Evolutionary conservation across 1,140 invertebrate genomes (phyloP).

Genomic region (Dolichoris vasculosae): DNA sequence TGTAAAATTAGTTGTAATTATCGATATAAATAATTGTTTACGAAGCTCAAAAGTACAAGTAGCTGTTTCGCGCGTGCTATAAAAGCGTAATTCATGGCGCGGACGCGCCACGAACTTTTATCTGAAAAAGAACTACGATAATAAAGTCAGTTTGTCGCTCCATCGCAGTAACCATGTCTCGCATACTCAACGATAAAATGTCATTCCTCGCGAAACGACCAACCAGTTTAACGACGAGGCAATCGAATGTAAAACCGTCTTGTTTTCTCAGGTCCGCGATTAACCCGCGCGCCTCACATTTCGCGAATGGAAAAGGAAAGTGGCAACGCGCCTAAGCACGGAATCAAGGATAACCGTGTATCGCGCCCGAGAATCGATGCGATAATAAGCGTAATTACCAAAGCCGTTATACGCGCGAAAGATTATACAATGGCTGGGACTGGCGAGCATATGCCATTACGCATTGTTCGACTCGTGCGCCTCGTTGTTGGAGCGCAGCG

Average conservation of each 20-base stretch:
- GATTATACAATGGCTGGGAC: background rate
- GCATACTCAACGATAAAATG: background rate
- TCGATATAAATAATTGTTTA: background rate
- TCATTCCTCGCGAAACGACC: background rate
- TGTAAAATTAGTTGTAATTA: background rate
- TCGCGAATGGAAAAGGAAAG: conserved; percentile 17
- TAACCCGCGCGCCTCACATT: background rate
- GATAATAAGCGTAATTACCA: conserved; percentile 33
- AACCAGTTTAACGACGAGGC: background rate
- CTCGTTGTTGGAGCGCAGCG: background rate
- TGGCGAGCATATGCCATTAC: background rate
- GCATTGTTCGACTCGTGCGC: background rate
- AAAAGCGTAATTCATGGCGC: background rate
- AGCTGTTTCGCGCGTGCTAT: background rate
- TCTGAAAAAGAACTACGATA: background rate
- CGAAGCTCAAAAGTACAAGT: background rate
- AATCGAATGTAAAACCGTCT: background rate
- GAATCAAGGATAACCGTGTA: background rate
- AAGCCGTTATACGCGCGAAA: background rate
- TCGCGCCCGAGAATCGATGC: background rate
- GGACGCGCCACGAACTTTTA: background rate
- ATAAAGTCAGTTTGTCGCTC: background rate
- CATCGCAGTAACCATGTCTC: background rate
- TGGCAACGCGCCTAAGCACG: no score
- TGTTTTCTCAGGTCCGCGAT: background rate